Evolutionary conservation across 2,888 invertebrate genomes (phyloP).

Genomic region (Idaea aversata): DNA sequence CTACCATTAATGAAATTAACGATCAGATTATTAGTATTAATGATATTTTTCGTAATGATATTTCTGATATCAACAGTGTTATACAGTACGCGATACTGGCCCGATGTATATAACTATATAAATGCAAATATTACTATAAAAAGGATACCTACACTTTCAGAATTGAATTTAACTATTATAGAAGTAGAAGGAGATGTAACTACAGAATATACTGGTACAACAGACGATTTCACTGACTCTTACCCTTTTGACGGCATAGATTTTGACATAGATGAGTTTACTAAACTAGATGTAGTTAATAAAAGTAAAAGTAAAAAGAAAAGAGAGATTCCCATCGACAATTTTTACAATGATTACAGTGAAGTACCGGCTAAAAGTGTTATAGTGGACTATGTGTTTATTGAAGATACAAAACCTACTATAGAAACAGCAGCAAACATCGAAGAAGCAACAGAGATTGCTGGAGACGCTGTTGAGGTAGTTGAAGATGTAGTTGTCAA

Average conservation of each 20-base stretch:
- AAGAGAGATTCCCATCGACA: constrained; percentile 35
- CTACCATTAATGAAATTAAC: constrained; percentile 49
- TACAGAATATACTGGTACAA: constrained; percentile 52
- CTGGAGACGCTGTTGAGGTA: constrained; percentile 33
- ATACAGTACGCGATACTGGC: constrained; percentile 66
- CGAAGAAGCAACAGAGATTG: background rate
- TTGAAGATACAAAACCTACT: constrained; percentile 35
- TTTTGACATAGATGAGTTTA: constrained; percentile 43
- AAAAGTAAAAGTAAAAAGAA: constrained; percentile 27
- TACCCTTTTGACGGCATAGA: constrained; percentile 39
- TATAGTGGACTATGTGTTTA: constrained; percentile 54
- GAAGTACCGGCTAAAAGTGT: constrained; percentile 40
- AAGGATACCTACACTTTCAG: constrained; percentile 62
- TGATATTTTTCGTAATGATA: constrained; percentile 57
- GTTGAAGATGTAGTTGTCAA: constrained; percentile 23
- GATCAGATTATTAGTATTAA: constrained; percentile 50
- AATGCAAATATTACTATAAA: constrained; percentile 69
- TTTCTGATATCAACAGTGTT: constrained; percentile 56
- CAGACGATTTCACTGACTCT: constrained; percentile 38
- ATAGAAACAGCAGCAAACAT: background rate
- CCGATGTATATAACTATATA: constrained; percentile 64
- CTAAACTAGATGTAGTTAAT: constrained; percentile 35
- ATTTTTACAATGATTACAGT: constrained; percentile 38
- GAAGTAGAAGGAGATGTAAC: constrained; percentile 39
- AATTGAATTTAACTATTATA: constrained; percentile 50